Base-by-base conservation (phyloP, 1,140 invertebrate species). In the Platorchestia sp. region DNA sequence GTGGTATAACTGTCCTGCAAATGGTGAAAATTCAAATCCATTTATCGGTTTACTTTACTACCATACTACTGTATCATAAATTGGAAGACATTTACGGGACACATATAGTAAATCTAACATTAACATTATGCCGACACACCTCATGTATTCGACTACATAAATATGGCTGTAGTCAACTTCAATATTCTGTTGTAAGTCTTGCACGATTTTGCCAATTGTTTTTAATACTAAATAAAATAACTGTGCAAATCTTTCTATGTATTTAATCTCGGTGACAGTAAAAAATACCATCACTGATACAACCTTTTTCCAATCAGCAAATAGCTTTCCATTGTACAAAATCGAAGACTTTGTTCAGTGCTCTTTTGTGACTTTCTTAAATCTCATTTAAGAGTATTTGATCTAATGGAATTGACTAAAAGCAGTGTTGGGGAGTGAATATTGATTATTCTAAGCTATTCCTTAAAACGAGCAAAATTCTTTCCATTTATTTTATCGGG, bases 81-180 rank as follows among this genome's bases (percentile, higher is more conserved):
- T 42, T 89, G 87, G 87, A 89, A 89, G 87, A 89, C 87, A 89
- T 89, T 89, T 42, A 89, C 42, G 42, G 87, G 87, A 44, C 87
- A 42, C 43, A 36, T 27, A 89, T 43, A 22, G 43, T 89, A 89
- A 89, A 5, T 43, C 87, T 89, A 89, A 89, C 87, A 75, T 75
- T 5, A 43, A 89, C 87, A 43, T 89, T 22, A 75, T 75, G 59
- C 41, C 43, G 43, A 89, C 27, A 89, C 10, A 16, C 5, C 43
- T 89, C 43, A 42, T 27, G 41, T 44, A 89, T 43, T 42, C 5
- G 43, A 16, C 43, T 42, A 42, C 7, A 42, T 89, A 44, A 36
- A 27, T 41, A 16, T 89, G 43, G 43, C 41, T 89, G 87, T 42
- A 42, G 87, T 89, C 87, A 89, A 42, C 87, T 41, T 44, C 87